These are phyloP conservation scores for Trematomus loennbergii DNA, from an alignment of 2,113 vertebrate genomes.

Conservation along the genomic window DNA sequence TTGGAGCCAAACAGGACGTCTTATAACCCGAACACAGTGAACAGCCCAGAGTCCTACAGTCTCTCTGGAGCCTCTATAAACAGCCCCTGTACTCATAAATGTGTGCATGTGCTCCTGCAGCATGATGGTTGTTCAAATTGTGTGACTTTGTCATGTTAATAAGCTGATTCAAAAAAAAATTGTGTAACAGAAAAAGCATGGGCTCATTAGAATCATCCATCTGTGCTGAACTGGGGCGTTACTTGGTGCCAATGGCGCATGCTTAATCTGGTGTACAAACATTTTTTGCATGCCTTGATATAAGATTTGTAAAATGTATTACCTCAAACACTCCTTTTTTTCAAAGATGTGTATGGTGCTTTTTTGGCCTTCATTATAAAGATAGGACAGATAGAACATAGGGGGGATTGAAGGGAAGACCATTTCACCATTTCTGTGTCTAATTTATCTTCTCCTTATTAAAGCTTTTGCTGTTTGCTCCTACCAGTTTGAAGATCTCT, in stretches of 20 bases:
- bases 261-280: neutral
- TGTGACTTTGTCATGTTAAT: neutral
- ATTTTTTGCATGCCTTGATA: neutral
- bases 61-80: conserved; percentile 3
- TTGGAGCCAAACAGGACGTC: conserved; percentile 36
- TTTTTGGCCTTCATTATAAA: too few relatives aligned
- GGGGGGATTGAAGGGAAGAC: too few relatives aligned
- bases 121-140: neutral
- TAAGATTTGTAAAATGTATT: neutral
- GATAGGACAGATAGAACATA: too few relatives aligned
- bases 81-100: neutral
- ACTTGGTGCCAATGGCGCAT: neutral
- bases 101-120: neutral
- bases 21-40: conserved; percentile 31
- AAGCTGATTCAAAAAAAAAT: neutral
- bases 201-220: neutral
- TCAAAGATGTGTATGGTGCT: too few relatives aligned
- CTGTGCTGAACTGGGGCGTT: neutral
- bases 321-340: too few relatives aligned
- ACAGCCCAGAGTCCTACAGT: neutral
- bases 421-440: neutral
- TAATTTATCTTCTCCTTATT: neutral
- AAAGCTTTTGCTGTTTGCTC: neutral
- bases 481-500: neutral
- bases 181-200: neutral